Evolutionary conservation across 2,888 invertebrate genomes (phyloP).

Genomic region (Brachynemurus nebulosus): DNA sequence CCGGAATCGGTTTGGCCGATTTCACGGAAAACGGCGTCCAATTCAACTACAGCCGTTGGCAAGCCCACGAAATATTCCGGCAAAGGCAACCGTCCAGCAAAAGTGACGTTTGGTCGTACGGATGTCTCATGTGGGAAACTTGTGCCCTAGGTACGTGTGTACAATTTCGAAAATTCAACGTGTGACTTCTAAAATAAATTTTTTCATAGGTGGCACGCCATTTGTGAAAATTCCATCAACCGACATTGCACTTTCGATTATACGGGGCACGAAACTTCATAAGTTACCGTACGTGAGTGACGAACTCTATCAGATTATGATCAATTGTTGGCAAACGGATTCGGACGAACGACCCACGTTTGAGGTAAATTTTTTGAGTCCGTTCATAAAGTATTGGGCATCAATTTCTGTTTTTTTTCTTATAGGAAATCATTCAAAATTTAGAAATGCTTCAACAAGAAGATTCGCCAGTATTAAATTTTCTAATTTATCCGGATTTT

Average conservation of each 20-base stretch:
- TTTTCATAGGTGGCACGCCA: conserved; percentile 50
- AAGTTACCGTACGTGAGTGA: conserved; percentile 63
- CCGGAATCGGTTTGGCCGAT: conserved; percentile 61
- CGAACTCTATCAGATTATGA: conserved; percentile 66
- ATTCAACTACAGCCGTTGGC: conserved; percentile 66
- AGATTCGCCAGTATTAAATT: neutral
- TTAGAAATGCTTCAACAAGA: neutral
- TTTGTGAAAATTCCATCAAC: conserved; percentile 53
- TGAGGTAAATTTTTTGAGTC: conserved; percentile 34
- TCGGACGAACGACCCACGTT: conserved; percentile 66
- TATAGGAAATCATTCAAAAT: conserved; percentile 9
- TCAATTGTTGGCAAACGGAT: conserved; percentile 75
- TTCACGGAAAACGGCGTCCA: conserved; percentile 47
- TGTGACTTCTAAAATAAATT: too few species aligned
- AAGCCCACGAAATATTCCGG: conserved; percentile 61
- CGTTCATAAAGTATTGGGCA: conserved; percentile 9
- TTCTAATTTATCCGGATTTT: neutral
- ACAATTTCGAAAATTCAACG: too few species aligned
- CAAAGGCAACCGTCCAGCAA: conserved; percentile 53
- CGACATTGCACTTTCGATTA: conserved; percentile 52
- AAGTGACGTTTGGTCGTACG: conserved; percentile 75
- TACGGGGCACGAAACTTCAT: conserved; percentile 54
- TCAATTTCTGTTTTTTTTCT: conserved; percentile 20
- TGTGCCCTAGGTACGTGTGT: conserved; percentile 53
- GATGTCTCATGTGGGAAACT: conserved; percentile 71